phyloP scores from a whole-genome alignment of 2,797 vertebrate species.

The Myotis planiceps region DNA sequence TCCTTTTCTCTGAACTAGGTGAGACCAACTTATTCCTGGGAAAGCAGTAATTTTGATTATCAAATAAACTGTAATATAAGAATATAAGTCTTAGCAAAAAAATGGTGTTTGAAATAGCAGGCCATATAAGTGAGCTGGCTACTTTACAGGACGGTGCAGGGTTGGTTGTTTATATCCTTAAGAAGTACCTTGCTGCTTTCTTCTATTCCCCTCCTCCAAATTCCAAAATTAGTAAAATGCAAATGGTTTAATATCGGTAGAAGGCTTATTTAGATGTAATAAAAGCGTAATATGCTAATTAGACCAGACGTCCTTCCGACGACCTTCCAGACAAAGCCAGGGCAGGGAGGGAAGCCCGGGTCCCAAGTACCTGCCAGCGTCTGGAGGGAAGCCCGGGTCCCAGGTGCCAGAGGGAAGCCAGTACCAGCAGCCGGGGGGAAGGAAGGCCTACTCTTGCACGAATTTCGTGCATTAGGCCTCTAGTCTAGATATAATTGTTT shows the following conservation, averaged over 20 bases:
- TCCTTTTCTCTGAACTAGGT: neutral
- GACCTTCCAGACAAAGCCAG: no score
- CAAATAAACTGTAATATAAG: neutral
- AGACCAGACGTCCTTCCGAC: no score
- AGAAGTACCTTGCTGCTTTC: neutral
- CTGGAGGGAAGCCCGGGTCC: no score
- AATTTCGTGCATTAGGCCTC: no score
- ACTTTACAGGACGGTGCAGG: rapidly evolving
- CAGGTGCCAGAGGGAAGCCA: no score
- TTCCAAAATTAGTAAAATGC: neutral
- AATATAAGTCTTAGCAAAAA: neutral
- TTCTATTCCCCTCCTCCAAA: neutral
- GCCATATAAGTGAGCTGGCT: no score
- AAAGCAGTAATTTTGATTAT: neutral
- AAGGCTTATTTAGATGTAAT: neutral
- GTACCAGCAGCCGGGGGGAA: no score
- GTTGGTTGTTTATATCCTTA: neutral
- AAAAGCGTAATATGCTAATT: no score
- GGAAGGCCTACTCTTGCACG: no score
- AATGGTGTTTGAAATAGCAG: neutral
- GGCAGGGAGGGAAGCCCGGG: no score
- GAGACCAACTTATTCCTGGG: neutral
- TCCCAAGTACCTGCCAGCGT: no score
- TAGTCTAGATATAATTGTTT: neutral
- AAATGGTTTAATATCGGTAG: neutral